Evolutionary conservation across 2,797 vertebrate species (phyloP).

Genomic region (Onychomys arenicola): DNA sequence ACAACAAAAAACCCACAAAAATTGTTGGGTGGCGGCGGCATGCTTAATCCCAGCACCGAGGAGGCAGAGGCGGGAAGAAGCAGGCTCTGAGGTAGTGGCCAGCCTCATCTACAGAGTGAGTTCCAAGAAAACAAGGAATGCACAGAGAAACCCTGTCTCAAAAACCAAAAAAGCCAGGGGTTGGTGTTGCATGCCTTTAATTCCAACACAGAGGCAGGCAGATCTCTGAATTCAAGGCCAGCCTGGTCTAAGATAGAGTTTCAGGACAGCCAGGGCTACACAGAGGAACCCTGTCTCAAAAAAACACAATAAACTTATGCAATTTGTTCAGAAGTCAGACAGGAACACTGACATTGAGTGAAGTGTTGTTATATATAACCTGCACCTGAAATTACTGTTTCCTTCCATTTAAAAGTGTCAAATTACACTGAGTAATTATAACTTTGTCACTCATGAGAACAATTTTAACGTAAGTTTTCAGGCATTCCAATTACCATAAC

Average conservation of each 20-base stretch:
- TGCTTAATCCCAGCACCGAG: not conserved
- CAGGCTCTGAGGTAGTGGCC: not conserved
- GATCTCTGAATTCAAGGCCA: too few relatives aligned
- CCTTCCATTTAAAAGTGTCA: constrained; percentile 14
- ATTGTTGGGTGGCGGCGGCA: not conserved
- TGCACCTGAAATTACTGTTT: constrained; percentile 29
- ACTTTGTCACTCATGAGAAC: not conserved
- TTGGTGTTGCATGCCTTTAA: too few relatives aligned
- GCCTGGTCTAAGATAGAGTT: too few relatives aligned
- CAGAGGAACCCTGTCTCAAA: not conserved
- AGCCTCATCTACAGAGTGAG: not conserved
- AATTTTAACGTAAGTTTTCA: not conserved
- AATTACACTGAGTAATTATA: not conserved
- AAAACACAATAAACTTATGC: not conserved
- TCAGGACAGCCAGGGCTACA: too few relatives aligned
- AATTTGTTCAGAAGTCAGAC: not conserved
- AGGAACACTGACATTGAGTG: not conserved
- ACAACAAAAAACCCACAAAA: not conserved
- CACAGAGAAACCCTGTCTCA: not conserved
- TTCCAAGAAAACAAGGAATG: not conserved
- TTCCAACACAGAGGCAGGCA: too few relatives aligned
- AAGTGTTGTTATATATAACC: not conserved
- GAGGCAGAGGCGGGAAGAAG: not conserved
- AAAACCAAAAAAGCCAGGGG: not conserved
- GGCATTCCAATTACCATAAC: not conserved